These are phyloP conservation scores for Python bivittatus DNA, from an alignment of 2,113 vertebrate species.

Conservation along the genomic window DNA sequence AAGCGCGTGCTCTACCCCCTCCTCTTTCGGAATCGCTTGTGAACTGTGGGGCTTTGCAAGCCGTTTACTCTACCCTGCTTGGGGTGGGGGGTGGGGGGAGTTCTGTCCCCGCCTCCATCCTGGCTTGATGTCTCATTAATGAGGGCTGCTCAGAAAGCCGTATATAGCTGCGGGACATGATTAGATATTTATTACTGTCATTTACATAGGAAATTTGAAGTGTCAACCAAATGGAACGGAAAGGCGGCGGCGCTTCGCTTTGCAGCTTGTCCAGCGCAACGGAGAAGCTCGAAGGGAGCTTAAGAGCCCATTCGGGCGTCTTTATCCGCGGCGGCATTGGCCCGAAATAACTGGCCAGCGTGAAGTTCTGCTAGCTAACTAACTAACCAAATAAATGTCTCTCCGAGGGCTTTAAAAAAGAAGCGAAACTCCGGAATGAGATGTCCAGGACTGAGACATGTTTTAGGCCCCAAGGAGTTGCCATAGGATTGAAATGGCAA, in stretches of 20 bases:
- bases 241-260: conserved; percentile 37
- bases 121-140: conserved; percentile 67
- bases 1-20: background rate
- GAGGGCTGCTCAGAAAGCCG: conserved; percentile 59
- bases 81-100: no score
- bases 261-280: background rate
- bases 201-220: conserved; percentile 78
- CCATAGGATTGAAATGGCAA: background rate
- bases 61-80: background rate
- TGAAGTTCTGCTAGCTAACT: background rate
- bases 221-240: conserved; percentile 76
- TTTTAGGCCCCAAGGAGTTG: background rate
- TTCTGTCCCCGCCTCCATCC: background rate
- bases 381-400: background rate
- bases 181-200: conserved; percentile 90
- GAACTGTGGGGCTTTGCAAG: background rate
- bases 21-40: background rate
- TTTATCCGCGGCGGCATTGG: background rate
- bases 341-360: background rate
- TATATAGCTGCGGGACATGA: conserved; percentile 81
- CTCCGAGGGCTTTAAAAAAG: no score
- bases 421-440: background rate
- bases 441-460: background rate
- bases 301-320: background rate
- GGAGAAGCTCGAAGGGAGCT: background rate